A percentile compares a stretch with the other conserved stretches of the same genome.
These are phyloP conservation scores for Diabrotica undecimpunctata DNA, from an alignment of 1,140 invertebrate genomes.

Conservation along the genomic window DNA sequence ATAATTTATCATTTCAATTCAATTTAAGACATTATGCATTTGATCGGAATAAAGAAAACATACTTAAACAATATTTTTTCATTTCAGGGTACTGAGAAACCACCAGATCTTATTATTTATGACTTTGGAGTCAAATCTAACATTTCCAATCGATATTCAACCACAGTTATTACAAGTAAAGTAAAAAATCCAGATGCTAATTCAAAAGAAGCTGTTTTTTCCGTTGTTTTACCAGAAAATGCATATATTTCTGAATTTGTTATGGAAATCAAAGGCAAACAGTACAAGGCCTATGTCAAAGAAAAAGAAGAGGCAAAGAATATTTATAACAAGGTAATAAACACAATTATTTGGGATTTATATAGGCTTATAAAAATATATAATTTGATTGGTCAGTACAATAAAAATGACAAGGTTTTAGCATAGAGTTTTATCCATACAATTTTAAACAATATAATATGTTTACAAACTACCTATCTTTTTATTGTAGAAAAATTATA, in stretches of 20 bases:
- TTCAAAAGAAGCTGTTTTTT: conserved; percentile 59
- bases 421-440: too few relatives aligned
- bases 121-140: conserved; percentile 56
- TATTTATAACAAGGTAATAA: conserved; percentile 56
- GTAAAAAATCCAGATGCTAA: conserved; percentile 55
- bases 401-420: too few relatives aligned
- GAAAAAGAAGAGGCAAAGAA: conserved; percentile 63
- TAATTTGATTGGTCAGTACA: too few relatives aligned
- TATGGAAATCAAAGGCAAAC: conserved; percentile 57
- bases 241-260: conserved; percentile 63
- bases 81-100: background rate
- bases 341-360: too few relatives aligned
- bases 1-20: too few relatives aligned
- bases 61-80: too few relatives aligned
- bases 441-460: too few relatives aligned
- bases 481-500: too few relatives aligned
- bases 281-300: conserved; percentile 55
- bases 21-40: too few relatives aligned
- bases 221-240: conserved; percentile 59
- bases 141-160: conserved; percentile 58
- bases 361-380: too few relatives aligned
- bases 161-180: conserved; percentile 55
- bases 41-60: too few relatives aligned
- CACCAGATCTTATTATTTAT: conserved; percentile 39
- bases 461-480: too few relatives aligned